A percentile compares a stretch with the other conserved stretches of the same genome.
Evolutionary conservation across 1,140 invertebrate genomes (phyloP).

Genomic region (Oncopeltus fasciatus): DNA sequence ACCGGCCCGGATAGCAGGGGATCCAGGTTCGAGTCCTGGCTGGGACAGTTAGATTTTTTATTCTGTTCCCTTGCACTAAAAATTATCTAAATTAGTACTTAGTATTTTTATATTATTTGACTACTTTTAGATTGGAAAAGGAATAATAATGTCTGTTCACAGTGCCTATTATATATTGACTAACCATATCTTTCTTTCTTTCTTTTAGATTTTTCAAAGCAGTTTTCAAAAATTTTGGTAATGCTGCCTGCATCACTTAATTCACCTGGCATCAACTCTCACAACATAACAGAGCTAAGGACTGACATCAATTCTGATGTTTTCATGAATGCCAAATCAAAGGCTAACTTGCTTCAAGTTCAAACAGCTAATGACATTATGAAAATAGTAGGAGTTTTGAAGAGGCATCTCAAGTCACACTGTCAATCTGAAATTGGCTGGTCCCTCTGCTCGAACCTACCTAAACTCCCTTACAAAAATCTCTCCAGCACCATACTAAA

Average conservation of each 20-base stretch:
- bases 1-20: too few species aligned
- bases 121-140: too few species aligned
- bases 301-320: too few species aligned
- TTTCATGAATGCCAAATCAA: neutral
- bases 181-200: too few species aligned
- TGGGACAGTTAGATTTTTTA: too few species aligned
- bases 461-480: neutral
- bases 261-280: conserved; percentile 1
- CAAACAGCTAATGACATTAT: conserved; percentile 10
- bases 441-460: conserved; percentile 2
- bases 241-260: conserved; percentile 8
- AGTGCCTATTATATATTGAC: too few species aligned
- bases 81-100: too few species aligned
- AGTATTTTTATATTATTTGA: too few species aligned
- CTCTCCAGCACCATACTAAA: neutral
- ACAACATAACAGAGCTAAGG: conserved; percentile 10
- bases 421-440: conserved; percentile 10
- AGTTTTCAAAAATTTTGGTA: neutral
- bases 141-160: too few species aligned
- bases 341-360: conserved; percentile 1
- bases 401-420: conserved; percentile 3
- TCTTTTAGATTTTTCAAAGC: too few species aligned
- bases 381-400: conserved; percentile 14
- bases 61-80: too few species aligned
- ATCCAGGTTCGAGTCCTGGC: too few species aligned